Conservation (phyloP, 2,113 vertebrate species). For the Tor tambroides region DNA sequence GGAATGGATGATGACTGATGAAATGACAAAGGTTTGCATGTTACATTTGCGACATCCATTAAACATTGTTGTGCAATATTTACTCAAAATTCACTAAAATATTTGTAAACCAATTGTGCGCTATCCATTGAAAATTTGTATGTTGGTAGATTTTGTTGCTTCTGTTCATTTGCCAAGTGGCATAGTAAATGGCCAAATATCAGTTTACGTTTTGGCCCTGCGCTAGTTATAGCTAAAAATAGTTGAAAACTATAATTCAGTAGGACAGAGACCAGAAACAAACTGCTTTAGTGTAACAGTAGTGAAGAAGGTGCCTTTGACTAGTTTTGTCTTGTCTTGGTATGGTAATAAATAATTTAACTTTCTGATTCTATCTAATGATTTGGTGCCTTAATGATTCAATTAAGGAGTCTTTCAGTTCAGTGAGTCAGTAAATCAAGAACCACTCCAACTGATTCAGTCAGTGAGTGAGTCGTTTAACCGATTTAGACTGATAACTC, state of each 20-base stretch:
- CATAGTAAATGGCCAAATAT: background rate
- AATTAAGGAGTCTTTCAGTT: background rate
- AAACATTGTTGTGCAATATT: background rate
- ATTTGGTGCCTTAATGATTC: background rate
- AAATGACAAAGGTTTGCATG: background rate
- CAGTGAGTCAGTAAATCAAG: constrained; percentile 4
- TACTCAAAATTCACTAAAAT: background rate
- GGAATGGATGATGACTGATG: background rate
- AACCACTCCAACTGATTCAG: background rate
- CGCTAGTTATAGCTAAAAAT: background rate
- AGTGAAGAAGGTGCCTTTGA: too few relatives aligned
- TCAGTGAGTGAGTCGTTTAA: background rate
- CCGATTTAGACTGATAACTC: background rate
- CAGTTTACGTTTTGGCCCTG: background rate
- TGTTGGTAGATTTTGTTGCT: background rate
- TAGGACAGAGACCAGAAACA: background rate
- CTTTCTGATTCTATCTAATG: background rate
- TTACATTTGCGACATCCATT: background rate
- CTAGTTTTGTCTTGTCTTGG: too few relatives aligned
- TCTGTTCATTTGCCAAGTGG: background rate
- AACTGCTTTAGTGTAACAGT: too few relatives aligned
- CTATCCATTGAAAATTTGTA: background rate
- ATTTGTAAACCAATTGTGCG: background rate
- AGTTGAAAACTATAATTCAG: background rate
- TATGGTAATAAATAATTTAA: too few relatives aligned